phyloP scores from a whole-genome alignment of 2,797 vertebrate genomes.

The Molothrus ater region DNA sequence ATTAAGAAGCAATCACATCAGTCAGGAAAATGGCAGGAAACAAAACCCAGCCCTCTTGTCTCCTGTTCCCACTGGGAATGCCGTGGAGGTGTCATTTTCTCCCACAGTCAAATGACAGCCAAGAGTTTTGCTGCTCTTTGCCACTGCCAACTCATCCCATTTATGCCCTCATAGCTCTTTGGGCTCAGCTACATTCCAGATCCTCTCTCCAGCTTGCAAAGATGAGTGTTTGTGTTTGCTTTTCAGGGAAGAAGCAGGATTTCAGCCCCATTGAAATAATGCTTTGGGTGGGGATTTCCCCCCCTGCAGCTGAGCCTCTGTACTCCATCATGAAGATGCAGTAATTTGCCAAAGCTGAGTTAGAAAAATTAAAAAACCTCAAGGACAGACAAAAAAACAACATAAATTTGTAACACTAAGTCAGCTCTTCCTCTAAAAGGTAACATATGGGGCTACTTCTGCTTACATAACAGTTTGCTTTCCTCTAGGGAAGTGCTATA shows the following conservation, averaged over 20 bases:
- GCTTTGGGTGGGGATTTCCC: rapidly evolving
- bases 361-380: neutral
- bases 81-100: neutral
- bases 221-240: neutral
- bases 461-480: neutral
- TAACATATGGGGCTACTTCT: neutral
- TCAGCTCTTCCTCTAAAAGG: neutral
- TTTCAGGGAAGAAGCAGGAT: neutral
- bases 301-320: neutral
- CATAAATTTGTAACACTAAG: neutral
- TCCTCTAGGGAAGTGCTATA: neutral
- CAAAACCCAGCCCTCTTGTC: neutral
- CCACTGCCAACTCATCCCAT: neutral
- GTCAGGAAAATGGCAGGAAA: neutral
- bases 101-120: neutral
- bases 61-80: neutral
- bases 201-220: neutral
- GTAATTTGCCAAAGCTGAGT: neutral
- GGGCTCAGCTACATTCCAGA: neutral
- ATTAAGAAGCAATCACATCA: neutral
- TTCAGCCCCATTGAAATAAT: neutral
- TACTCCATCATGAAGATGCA: neutral
- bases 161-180: neutral
- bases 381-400: neutral
- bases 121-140: neutral